phyloP scores from a whole-genome alignment of 2,797 vertebrate genomes.

The Pristis pectinata region DNA sequence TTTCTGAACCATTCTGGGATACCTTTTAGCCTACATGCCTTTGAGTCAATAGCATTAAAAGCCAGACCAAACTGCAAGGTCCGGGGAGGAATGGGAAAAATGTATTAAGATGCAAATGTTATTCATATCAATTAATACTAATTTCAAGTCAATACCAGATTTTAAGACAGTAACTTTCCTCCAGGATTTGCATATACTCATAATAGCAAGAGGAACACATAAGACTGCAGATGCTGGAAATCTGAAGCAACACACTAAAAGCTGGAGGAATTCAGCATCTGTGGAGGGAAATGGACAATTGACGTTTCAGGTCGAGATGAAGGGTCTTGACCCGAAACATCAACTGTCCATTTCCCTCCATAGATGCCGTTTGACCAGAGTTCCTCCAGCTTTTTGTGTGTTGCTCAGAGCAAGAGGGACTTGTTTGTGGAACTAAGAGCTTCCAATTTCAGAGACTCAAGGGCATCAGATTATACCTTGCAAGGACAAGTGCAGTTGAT shows the following conservation, averaged over 20 bases:
- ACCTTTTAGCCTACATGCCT: neutral
- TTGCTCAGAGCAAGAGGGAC: too few species aligned
- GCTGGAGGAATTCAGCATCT: too few species aligned
- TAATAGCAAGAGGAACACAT: too few species aligned
- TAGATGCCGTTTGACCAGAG: too few species aligned
- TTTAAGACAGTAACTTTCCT: neutral
- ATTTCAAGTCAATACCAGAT: neutral
- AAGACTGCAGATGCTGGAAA: too few species aligned
- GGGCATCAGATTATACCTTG: neutral
- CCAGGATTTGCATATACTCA: neutral
- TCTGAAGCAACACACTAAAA: too few species aligned
- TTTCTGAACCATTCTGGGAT: neutral
- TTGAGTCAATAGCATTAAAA: neutral
- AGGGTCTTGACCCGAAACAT: too few species aligned
- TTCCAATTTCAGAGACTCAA: neutral
- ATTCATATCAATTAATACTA: neutral
- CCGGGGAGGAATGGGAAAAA: neutral
- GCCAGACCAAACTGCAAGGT: too few species aligned
- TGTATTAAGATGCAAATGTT: neutral
- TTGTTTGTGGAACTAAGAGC: neutral
- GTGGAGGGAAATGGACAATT: too few species aligned
- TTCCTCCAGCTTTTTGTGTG: too few species aligned
- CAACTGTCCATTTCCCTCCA: too few species aligned
- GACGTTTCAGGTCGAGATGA: too few species aligned
- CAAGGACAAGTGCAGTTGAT: neutral